Conservation (phyloP, 2,797 vertebrate genomes). For the Sebastes nivosus region DNA sequence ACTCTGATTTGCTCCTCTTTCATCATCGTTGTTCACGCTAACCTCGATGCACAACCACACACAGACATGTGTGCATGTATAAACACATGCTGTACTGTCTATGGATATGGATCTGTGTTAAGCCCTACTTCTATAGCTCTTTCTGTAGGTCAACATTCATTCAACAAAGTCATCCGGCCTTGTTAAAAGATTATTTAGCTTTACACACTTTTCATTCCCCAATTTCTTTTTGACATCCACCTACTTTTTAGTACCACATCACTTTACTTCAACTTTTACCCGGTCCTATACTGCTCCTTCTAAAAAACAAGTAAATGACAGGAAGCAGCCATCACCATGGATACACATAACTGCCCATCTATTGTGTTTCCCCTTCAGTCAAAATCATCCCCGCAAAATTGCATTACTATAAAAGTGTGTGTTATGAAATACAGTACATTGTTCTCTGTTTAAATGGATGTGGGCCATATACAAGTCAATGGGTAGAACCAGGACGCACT, state of each 20-base stretch:
- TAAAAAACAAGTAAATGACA: neutral
- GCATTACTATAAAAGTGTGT: neutral
- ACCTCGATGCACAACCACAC: neutral
- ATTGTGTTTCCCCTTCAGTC: neutral
- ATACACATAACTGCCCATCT: neutral
- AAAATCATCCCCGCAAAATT: neutral
- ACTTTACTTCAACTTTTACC: neutral
- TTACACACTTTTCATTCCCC: too few relatives aligned
- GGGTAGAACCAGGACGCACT: neutral
- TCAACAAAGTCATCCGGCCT: too few relatives aligned
- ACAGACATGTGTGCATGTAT: neutral
- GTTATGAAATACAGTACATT: neutral
- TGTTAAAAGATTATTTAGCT: too few relatives aligned
- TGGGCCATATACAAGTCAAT: neutral
- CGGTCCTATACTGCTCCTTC: neutral
- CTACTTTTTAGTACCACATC: neutral
- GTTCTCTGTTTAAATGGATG: neutral
- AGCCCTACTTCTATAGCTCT: neutral
- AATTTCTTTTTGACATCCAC: neutral
- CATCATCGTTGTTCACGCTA: neutral
- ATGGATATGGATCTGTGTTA: too few relatives aligned
- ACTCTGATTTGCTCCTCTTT: conserved; percentile 12
- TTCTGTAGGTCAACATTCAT: neutral
- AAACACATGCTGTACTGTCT: neutral
- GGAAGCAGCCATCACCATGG: neutral